These are phyloP conservation scores for Triplophysa tibetana DNA, from an alignment of 2,113 vertebrate genomes.

Conservation along the genomic window DNA sequence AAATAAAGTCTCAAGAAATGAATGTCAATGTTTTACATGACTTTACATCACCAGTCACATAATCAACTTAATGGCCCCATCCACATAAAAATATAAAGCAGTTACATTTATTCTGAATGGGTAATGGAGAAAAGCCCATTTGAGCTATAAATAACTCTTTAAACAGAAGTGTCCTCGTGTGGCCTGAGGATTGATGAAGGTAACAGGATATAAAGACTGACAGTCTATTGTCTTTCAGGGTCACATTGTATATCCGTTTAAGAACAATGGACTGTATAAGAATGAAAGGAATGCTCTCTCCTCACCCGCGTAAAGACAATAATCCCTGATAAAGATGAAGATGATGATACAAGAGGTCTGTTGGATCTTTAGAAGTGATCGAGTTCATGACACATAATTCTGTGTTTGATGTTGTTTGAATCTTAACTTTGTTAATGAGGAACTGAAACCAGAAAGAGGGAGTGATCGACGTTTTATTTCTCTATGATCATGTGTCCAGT, in stretches of 20 bases:
- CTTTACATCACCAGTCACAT: too few relatives aligned
- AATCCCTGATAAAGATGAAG: background rate
- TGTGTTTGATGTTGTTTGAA: background rate
- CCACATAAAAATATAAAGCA: too few relatives aligned
- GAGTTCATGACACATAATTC: background rate
- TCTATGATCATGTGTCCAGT: background rate
- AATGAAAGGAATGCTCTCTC: background rate
- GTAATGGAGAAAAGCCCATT: background rate
- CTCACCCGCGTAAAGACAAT: background rate
- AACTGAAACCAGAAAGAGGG: constrained; percentile 45
- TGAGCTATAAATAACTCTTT: background rate
- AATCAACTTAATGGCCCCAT: too few relatives aligned
- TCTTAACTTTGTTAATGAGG: constrained; percentile 17
- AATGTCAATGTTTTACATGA: too few relatives aligned
- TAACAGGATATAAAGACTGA: background rate
- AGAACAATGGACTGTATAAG: background rate
- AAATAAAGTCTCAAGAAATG: too few relatives aligned
- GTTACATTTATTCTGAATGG: background rate
- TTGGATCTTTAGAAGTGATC: background rate
- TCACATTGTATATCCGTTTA: background rate
- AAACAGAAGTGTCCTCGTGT: background rate
- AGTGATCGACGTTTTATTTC: constrained; percentile 2
- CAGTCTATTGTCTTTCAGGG: background rate
- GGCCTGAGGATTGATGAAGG: background rate
- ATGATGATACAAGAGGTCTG: background rate